phyloP scores from a whole-genome alignment of 2,797 vertebrate species.

The Danio jaintianensis region DNA sequence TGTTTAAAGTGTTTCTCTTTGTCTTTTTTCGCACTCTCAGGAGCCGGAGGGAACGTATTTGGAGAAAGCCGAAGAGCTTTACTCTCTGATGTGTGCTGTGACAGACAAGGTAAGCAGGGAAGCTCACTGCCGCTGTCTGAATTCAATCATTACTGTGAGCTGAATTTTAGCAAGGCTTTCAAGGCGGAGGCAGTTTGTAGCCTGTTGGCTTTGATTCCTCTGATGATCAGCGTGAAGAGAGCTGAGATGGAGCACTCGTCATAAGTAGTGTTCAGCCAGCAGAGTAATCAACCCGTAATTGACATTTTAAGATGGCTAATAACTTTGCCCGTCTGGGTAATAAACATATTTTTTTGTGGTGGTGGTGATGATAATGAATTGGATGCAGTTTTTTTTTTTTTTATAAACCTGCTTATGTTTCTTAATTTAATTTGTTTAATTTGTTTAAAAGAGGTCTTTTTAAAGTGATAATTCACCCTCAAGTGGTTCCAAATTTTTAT shows the following conservation, averaged over 20 bases:
- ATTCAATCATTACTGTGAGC: not conserved
- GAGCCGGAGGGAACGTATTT: conserved; percentile 84
- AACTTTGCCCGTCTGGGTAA: conserved; percentile 1
- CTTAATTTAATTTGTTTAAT: too few species aligned
- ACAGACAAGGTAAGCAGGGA: conserved; percentile 77
- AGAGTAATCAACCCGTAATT: not conserved
- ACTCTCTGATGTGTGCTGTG: conserved; percentile 80
- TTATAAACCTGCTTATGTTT: not conserved
- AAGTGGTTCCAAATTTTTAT: too few species aligned
- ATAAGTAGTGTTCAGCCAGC: not conserved
- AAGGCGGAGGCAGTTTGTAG: not conserved
- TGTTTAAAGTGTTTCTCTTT: conserved; percentile 30
- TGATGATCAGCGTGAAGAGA: conserved; percentile 10
- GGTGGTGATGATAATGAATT: too few species aligned
- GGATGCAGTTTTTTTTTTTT: not conserved
- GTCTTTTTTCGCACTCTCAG: conserved; percentile 69
- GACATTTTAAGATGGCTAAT: conserved; percentile 2
- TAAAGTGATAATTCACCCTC: too few species aligned
- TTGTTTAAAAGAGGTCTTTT: too few species aligned
- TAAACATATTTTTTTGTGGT: not conserved
- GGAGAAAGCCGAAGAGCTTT: conserved; percentile 83
- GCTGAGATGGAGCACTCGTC: not conserved
- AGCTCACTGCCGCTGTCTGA: not conserved
- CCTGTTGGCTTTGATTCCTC: conserved; percentile 23
- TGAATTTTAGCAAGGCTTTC: conserved; percentile 32